Percentiles rank a stretch among this genome's conserved stretches.
Evolutionary conservation across 1,140 invertebrate genomes (phyloP).

Genomic region (Aphidius gifuensis): DNA sequence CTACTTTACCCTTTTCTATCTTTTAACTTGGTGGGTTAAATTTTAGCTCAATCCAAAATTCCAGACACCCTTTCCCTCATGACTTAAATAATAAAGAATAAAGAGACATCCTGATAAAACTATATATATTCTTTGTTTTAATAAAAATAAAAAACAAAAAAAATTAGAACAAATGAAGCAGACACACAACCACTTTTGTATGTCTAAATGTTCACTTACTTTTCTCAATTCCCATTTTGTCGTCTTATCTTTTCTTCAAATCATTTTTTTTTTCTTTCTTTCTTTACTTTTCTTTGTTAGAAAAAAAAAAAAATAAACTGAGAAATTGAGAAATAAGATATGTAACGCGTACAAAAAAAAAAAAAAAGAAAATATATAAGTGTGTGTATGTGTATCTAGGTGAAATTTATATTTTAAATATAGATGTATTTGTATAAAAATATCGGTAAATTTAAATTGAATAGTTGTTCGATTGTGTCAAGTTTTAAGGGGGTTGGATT

Average conservation of each 20-base stretch:
- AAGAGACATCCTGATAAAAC: background rate
- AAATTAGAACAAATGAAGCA: background rate
- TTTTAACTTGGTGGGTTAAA: background rate
- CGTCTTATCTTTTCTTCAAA: slow-evolving; percentile 5
- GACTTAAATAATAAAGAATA: no score
- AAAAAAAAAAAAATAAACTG: no score
- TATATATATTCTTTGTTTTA: background rate
- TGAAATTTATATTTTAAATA: no score
- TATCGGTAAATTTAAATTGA: background rate
- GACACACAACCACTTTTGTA: background rate
- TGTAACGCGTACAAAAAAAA: no score
- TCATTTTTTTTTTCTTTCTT: slow-evolving; percentile 6
- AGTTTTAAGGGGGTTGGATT: slow-evolving; percentile 21
- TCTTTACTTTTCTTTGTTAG: background rate
- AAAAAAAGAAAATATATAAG: no score
- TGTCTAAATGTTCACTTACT: slow-evolving; percentile 1
- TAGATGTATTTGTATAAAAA: no score
- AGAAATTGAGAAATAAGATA: no score
- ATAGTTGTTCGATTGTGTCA: slow-evolving; percentile 12
- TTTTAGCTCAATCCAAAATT: no score
- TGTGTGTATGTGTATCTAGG: no score
- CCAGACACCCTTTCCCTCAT: no score
- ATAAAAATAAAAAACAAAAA: background rate
- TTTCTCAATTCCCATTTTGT: slow-evolving; percentile 6
- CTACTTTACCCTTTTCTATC: slow-evolving; percentile 43